Percentiles rank a stretch among this genome's conserved stretches.
phyloP scores from a whole-genome alignment of 2,888 invertebrate species.

The Uropetala carovei region DNA sequence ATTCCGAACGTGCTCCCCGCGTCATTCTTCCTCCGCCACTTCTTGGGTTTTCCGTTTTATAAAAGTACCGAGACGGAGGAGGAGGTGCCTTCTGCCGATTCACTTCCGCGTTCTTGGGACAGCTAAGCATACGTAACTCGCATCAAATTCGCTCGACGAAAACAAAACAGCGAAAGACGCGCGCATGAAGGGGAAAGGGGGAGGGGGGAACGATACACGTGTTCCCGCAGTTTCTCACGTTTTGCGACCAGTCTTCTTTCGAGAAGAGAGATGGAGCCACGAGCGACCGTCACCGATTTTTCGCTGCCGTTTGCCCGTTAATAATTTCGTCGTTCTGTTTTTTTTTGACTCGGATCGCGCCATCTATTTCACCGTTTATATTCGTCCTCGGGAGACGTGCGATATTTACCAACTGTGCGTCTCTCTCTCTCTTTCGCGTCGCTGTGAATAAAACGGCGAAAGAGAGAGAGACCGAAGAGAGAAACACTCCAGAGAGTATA shows the following conservation, averaged over 20 bases:
- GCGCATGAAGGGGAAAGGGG: too few species aligned
- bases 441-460: not conserved
- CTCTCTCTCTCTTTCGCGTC: not conserved
- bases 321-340: not conserved
- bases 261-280: too few species aligned
- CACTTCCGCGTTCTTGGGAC: constrained; percentile 42
- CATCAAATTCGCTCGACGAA: too few species aligned
- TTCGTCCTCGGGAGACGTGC: not conserved
- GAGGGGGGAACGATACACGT: too few species aligned
- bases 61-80: not conserved
- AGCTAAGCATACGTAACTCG: not conserved
- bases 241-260: too few species aligned
- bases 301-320: too few species aligned
- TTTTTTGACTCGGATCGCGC: not conserved
- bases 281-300: too few species aligned
- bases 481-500: not conserved
- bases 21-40: not conserved
- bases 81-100: not conserved
- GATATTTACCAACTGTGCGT: not conserved
- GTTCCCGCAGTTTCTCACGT: too few species aligned
- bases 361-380: not conserved
- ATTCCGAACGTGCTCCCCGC: not conserved
- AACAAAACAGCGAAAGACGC: too few species aligned
- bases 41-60: not conserved
- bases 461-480: not conserved